Evolutionary conservation across 2,113 vertebrate species (phyloP).

Genomic region (Leptocoma aspasia): DNA sequence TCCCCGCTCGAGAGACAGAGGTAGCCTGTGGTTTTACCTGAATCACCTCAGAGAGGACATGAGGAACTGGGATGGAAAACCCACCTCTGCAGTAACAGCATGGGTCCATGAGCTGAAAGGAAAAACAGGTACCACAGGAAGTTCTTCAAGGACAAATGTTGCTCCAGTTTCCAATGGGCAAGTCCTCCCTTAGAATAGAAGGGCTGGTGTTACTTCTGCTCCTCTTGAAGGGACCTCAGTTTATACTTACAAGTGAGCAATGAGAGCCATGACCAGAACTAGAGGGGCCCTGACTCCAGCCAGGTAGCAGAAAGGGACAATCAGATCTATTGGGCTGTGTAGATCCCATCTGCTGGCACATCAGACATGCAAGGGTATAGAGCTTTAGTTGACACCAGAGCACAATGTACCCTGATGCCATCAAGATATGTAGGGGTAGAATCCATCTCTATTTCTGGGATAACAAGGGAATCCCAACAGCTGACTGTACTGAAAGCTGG

Average conservation of each 20-base stretch:
- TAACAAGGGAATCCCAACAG: not conserved
- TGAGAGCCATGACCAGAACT: not conserved
- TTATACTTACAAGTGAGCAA: not conserved
- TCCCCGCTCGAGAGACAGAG: not conserved
- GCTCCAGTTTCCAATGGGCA: not conserved
- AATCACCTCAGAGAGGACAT: not conserved
- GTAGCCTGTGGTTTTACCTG: not conserved
- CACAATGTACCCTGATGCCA: not conserved
- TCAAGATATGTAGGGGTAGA: not conserved
- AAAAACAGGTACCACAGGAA: not conserved
- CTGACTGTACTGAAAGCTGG: not conserved
- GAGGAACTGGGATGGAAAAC: not conserved
- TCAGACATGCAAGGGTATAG: not conserved
- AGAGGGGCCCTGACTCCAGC: not conserved
- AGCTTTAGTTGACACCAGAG: not conserved
- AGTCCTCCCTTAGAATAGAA: not conserved
- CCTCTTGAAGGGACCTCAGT: not conserved
- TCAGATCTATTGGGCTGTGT: not conserved
- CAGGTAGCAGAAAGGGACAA: not conserved
- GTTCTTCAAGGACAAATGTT: not conserved
- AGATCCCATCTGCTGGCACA: not conserved
- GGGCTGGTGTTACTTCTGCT: not conserved
- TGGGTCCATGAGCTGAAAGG: fast-evolving
- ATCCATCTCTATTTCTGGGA: not conserved
- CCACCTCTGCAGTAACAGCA: not conserved